These are phyloP conservation scores for Neotoxoptera formosana DNA, from an alignment of 1,140 invertebrate species.

Conservation along the genomic window DNA sequence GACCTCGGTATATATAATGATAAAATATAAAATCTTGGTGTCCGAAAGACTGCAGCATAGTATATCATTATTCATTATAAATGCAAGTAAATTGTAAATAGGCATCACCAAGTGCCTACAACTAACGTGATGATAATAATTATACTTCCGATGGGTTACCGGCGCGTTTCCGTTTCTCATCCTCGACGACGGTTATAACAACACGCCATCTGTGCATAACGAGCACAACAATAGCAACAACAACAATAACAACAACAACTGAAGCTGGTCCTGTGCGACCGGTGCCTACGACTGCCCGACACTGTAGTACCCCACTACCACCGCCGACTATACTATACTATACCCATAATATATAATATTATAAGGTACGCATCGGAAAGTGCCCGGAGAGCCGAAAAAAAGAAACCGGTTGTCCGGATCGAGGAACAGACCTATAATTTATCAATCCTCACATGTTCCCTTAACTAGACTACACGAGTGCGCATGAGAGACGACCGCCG, in stretches of 20 bases:
- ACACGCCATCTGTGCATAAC: neutral
- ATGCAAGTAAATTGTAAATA: neutral
- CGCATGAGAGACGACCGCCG: neutral
- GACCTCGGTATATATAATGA: neutral
- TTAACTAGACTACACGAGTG: slow-evolving; percentile 55
- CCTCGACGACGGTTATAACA: neutral
- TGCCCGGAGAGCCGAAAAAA: slow-evolving; percentile 49
- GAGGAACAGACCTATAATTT: slow-evolving; percentile 53
- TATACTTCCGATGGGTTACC: neutral
- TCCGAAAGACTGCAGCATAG: neutral
- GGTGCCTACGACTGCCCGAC: neutral
- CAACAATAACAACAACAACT: neutral
- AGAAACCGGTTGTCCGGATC: slow-evolving; percentile 54
- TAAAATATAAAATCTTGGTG: neutral
- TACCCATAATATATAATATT: neutral
- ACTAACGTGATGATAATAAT: neutral
- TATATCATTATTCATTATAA: too few relatives aligned
- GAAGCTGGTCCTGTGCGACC: neutral
- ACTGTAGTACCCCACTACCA: neutral
- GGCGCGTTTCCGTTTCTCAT: neutral
- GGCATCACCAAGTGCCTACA: neutral
- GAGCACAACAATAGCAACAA: neutral
- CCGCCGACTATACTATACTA: neutral
- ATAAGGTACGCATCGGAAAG: slow-evolving; percentile 13
- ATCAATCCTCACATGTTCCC: slow-evolving; percentile 57